A percentile compares a stretch with the other conserved stretches of the same genome.
Conservation (phyloP, 2,797 vertebrate species). For the Malacoraja senta region DNA sequence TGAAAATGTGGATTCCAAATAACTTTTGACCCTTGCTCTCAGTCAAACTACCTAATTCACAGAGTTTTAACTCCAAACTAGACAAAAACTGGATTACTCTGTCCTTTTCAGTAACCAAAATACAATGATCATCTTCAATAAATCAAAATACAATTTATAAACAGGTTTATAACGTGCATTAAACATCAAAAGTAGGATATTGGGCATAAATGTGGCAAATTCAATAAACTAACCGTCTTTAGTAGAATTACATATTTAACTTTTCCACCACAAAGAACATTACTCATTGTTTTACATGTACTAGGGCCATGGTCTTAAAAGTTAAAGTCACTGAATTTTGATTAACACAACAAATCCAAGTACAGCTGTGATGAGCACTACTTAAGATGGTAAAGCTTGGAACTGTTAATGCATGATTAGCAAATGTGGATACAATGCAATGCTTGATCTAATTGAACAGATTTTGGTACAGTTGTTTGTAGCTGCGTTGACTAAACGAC, state of each 20-base stretch:
- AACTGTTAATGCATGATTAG: background rate
- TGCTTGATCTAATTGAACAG: background rate
- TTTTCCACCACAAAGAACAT: slow-evolving; percentile 52
- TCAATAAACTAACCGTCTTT: slow-evolving; percentile 3
- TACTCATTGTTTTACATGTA: slow-evolving; percentile 55
- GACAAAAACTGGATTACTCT: background rate
- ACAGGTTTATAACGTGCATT: background rate
- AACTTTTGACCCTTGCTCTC: background rate
- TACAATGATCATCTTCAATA: background rate
- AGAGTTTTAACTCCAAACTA: background rate
- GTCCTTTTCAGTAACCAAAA: background rate
- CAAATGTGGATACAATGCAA: background rate
- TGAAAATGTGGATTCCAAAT: background rate
- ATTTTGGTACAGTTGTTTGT: background rate
- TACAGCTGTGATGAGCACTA: slow-evolving; percentile 30
- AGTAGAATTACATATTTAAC: slow-evolving; percentile 33
- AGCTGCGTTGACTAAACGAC: background rate
- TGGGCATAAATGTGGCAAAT: background rate
- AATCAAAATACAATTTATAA: background rate
- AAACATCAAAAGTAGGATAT: background rate
- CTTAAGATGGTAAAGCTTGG: slow-evolving; percentile 2
- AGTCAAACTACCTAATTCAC: background rate
- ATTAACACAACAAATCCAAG: background rate
- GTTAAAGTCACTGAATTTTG: background rate
- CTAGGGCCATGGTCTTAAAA: slow-evolving; percentile 53